Evolutionary conservation across 2,113 vertebrate species (phyloP), one percentile per base, ranked within the genome.

Genomic region (Trematocara variabile): DNA sequence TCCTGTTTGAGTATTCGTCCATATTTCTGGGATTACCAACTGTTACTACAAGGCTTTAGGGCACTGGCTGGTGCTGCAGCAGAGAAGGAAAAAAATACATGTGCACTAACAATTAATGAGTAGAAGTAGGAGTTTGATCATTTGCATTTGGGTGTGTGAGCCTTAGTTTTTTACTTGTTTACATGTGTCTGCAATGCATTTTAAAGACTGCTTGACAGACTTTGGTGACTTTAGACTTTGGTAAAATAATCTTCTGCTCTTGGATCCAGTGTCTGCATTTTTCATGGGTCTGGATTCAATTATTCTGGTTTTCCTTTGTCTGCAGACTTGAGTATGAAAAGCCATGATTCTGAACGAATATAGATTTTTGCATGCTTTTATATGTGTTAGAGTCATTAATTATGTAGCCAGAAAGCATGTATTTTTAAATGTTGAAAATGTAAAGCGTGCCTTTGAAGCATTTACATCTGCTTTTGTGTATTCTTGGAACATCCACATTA

Each of bases 201-300:
- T 87, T 65, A 39, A 37, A 33, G 34, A 37, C 12, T 33, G 18
- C 79, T 50, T 68, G 37, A 37, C 14, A 41, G 60, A 22, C 87
- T 52, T 63, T 13, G 1, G 30, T 52, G 20, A 78, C 50, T 87
- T 82, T 22, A 82, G 70, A 68, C n/a, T 60, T 63, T 81, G 56
- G 63, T 28, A 81, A 81, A 84, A 54, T 22, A 30, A 73, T 78
- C 18, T 75, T 63, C 63, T 83, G 73, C 60, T 82, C 75, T 90
- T 92, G 83, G 89, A 90, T 87, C 56, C 20, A 77, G 16, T 37
- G 54, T 82, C 70, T 83, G 86, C 90, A 91, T 89, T 86, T 93
- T 88, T 93, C 28, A 78, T 50, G 80, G 50, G 46, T 90, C 88
- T 93, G 90, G 86, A 89, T 81, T 54, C 20, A 84, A 86, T 90